phyloP scores from a whole-genome alignment of 2,113 vertebrate species.

The Rhynchopsitta pachyrhyncha region DNA sequence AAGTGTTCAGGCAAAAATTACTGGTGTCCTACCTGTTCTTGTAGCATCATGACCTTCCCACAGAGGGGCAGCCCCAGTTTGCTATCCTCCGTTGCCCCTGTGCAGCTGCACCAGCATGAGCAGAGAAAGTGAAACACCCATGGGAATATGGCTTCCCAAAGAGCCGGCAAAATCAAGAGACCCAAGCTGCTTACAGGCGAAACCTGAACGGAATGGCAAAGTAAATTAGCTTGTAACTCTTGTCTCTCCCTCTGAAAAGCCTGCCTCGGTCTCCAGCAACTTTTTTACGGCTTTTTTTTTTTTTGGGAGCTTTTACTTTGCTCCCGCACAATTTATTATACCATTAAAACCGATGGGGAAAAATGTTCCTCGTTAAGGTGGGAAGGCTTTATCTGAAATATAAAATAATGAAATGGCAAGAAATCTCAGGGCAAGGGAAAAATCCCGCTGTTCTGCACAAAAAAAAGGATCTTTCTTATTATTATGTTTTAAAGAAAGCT shows the following conservation, averaged over 20 bases:
- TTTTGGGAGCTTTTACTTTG: not conserved
- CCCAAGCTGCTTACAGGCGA: not conserved
- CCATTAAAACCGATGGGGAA: conserved; percentile 2
- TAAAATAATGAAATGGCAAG: conserved; percentile 34
- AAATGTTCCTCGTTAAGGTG: conserved; percentile 38
- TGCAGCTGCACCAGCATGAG: rapidly evolving
- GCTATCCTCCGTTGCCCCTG: rapidly evolving
- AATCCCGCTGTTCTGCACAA: not conserved
- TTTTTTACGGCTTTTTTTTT: conserved; percentile 27
- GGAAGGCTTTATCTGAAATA: conserved; percentile 26
- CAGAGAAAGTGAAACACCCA: not conserved
- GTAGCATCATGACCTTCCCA: not conserved
- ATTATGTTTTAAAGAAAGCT: not conserved
- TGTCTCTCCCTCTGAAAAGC: conserved; percentile 13
- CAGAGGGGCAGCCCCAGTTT: not conserved
- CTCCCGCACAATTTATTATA: conserved; percentile 31
- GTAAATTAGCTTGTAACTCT: conserved; percentile 17
- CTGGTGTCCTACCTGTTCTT: not conserved
- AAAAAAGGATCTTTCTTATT: not conserved
- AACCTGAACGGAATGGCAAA: not conserved
- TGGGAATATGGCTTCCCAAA: not conserved
- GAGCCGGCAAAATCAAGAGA: not conserved
- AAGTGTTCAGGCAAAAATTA: not conserved
- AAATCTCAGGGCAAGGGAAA: not conserved
- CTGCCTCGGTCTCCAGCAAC: not conserved